phyloP scores from a whole-genome alignment of 1,140 invertebrate species.

The Drosophila mojavensis region DNA sequence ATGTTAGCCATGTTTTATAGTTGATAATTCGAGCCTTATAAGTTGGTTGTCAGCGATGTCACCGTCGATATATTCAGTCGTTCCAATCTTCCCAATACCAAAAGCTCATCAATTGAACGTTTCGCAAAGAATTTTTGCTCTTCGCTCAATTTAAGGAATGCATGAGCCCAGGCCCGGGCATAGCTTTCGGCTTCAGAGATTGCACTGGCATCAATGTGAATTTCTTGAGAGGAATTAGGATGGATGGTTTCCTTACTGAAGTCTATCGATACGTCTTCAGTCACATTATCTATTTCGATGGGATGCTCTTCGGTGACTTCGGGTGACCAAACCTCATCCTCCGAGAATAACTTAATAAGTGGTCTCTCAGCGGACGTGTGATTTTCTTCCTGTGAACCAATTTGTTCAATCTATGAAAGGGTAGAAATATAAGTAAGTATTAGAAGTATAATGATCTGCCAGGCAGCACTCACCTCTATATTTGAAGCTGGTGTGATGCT shows the following conservation, averaged over 20 bases:
- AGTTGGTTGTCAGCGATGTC: constrained; percentile 61
- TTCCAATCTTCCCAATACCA: constrained; percentile 60
- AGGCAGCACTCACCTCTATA: neutral
- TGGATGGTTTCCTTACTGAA: constrained; percentile 23
- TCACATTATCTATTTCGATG: constrained; percentile 43
- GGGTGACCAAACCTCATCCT: constrained; percentile 50
- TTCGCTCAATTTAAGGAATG: constrained; percentile 66
- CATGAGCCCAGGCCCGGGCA: constrained; percentile 66
- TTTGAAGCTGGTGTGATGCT: neutral
- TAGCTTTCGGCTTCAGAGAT: constrained; percentile 67
- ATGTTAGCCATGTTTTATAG: neutral
- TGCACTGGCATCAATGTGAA: constrained; percentile 48
- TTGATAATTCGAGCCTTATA: constrained; percentile 34
- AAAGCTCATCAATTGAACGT: constrained; percentile 68
- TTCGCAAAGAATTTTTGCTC: constrained; percentile 74
- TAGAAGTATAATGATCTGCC: neutral
- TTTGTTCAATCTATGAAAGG: constrained; percentile 4
- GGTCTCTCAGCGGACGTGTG: constrained; percentile 28
- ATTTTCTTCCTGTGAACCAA: constrained; percentile 2
- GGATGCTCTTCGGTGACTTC: constrained; percentile 40
- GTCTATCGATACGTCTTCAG: constrained; percentile 22
- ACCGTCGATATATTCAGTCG: constrained; percentile 64
- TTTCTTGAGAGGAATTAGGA: constrained; percentile 1
- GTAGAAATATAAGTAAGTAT: neutral
- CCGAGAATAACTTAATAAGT: constrained; percentile 61